Percentiles rank a stretch among this genome's conserved stretches.
These are phyloP conservation scores for Ia io DNA, from an alignment of 2,113 vertebrate genomes.

Conservation along the genomic window DNA sequence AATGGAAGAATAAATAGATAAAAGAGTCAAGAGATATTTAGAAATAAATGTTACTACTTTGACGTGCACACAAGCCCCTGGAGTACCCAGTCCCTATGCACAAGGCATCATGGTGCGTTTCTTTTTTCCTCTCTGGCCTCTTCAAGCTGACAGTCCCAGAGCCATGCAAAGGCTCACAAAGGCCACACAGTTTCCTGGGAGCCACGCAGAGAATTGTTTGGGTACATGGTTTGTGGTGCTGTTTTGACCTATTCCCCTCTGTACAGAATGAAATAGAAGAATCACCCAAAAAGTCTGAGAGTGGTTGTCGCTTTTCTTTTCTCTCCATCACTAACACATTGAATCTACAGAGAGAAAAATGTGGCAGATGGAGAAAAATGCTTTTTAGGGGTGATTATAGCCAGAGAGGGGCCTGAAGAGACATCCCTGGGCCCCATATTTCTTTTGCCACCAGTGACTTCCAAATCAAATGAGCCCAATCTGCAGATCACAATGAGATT, in stretches of 20 bases:
- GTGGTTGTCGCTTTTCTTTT: neutral
- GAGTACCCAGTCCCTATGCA: neutral
- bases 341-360: constrained; percentile 27
- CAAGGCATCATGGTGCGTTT: neutral
- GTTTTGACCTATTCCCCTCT: neutral
- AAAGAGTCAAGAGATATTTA: neutral
- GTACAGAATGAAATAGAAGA: neutral
- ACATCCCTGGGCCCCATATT: constrained; percentile 66
- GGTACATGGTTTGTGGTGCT: neutral
- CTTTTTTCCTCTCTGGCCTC: neutral
- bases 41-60: neutral
- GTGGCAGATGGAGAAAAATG: constrained; percentile 6
- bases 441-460: constrained; percentile 69
- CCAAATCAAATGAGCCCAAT: constrained; percentile 71
- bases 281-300: neutral
- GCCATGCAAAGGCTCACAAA: neutral
- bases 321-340: neutral
- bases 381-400: constrained; percentile 62
- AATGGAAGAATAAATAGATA: neutral
- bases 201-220: neutral
- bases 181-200: neutral
- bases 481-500: constrained; percentile 77
- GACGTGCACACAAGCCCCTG: neutral
- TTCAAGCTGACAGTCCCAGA: neutral
- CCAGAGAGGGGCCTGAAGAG: constrained; percentile 57